Percentiles rank a stretch among this genome's conserved stretches.
Conservation (phyloP, 2,113 vertebrate species). For the Ceuthmochares aereus region DNA sequence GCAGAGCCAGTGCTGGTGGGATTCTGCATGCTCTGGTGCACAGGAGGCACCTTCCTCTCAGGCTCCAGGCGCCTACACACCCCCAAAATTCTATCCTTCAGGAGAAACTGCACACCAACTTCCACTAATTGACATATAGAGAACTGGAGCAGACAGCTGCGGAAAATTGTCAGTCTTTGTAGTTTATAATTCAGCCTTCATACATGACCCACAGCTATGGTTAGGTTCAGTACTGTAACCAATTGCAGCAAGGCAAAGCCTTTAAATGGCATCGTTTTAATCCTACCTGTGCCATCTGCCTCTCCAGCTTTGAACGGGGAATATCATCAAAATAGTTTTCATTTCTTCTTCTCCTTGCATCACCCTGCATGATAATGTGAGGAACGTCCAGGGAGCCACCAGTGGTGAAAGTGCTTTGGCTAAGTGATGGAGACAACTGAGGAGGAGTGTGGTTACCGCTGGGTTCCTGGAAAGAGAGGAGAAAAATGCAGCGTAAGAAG, state of each 20-base stretch:
- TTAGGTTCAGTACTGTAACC: neutral
- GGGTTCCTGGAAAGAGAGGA: conserved; percentile 86
- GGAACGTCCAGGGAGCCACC: conserved; percentile 98
- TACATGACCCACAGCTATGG: neutral
- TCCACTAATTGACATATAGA: neutral
- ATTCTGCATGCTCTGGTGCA: neutral
- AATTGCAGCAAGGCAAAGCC: neutral
- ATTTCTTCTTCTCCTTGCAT: conserved; percentile 97
- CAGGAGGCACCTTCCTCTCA: neutral
- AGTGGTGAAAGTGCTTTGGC: conserved; percentile 94
- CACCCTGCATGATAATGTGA: conserved; percentile 99
- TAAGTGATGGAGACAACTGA: conserved; percentile 95
- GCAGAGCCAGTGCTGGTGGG: neutral
- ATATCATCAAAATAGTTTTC: conserved; percentile 99
- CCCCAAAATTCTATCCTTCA: neutral
- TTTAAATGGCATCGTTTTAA: neutral
- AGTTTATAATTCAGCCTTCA: neutral
- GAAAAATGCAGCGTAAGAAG: conserved; percentile 57
- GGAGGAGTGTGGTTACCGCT: conserved; percentile 97
- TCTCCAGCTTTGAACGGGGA: conserved; percentile 97
- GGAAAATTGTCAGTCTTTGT: neutral
- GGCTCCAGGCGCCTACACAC: neutral
- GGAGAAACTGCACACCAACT: neutral
- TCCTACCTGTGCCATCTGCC: conserved; percentile 99
- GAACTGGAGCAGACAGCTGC: neutral